phyloP scores from a whole-genome alignment of 2,888 invertebrate genomes.

The Melanotus villosus region DNA sequence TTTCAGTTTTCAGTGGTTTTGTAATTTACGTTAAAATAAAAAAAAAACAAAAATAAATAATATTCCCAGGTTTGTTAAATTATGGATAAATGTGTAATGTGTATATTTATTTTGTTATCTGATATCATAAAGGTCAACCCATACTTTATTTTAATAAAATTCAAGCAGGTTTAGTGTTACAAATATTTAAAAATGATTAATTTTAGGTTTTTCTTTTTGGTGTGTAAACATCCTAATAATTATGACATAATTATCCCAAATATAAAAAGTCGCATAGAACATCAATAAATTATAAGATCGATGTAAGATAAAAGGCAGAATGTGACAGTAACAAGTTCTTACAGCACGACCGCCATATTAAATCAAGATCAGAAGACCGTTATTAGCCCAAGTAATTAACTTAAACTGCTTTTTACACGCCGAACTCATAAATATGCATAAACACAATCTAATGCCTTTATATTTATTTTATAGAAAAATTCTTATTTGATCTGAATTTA shows the following conservation, averaged over 20 bases:
- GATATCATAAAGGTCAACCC: background rate
- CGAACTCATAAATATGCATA: slow-evolving; percentile 54
- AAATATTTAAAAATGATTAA: slow-evolving; percentile 29
- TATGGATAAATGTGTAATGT: no score
- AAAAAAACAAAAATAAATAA: no score
- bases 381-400: slow-evolving; percentile 56
- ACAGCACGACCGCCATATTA: slow-evolving; percentile 53
- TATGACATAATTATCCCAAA: slow-evolving; percentile 46
- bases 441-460: slow-evolving; percentile 24
- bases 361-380: slow-evolving; percentile 56
- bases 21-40: no score
- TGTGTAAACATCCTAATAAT: slow-evolving; percentile 41
- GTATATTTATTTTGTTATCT: no score
- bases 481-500: slow-evolving; percentile 17
- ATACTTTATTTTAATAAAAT: slow-evolving; percentile 8
- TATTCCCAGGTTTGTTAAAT: no score
- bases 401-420: slow-evolving; percentile 54
- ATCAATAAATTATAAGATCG: slow-evolving; percentile 55
- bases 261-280: slow-evolving; percentile 50
- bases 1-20: no score
- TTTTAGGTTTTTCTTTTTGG: slow-evolving; percentile 24
- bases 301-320: slow-evolving; percentile 53
- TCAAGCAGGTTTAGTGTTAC: slow-evolving; percentile 12
- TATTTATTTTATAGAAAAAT: slow-evolving; percentile 18
- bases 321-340: slow-evolving; percentile 56